A percentile compares a stretch with the other conserved stretches of the same genome.
phyloP scores from a whole-genome alignment of 2,113 vertebrate species.

The Elephantulus edwardii region DNA sequence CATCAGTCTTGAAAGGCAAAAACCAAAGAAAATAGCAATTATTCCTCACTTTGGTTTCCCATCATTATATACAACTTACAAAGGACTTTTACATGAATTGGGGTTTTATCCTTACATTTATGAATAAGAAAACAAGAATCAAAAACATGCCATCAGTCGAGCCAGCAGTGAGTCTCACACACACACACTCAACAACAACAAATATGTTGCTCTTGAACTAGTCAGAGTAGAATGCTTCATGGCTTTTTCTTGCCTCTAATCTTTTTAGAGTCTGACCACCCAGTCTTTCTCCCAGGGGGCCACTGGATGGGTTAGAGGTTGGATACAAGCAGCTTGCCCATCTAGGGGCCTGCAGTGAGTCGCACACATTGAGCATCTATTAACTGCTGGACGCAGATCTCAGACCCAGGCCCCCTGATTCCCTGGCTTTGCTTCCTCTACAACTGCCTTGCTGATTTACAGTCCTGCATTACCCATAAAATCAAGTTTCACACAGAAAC shows the following conservation, averaged over 20 bases:
- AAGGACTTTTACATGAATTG: neutral
- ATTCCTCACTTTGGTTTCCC: neutral
- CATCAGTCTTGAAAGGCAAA: slow-evolving; percentile 4
- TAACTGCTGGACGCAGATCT: neutral
- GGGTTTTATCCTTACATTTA: neutral
- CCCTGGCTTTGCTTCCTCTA: neutral
- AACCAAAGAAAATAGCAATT: neutral
- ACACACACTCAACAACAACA: too few relatives aligned
- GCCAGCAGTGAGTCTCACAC: neutral
- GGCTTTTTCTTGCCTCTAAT: too few relatives aligned
- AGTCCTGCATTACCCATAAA: neutral
- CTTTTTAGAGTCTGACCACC: too few relatives aligned
- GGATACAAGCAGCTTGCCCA: too few relatives aligned
- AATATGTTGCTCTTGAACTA: too few relatives aligned
- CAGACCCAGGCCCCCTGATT: neutral
- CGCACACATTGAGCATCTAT: neutral
- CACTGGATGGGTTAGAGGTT: too few relatives aligned
- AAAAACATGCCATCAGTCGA: neutral
- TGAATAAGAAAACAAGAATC: neutral
- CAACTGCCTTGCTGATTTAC: neutral
- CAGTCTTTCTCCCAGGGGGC: too few relatives aligned
- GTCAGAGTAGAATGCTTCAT: too few relatives aligned
- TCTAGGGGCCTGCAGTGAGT: neutral
- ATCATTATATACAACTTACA: neutral
- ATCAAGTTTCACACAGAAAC: neutral